These are phyloP conservation scores for Drosophila subpulchrella DNA, from an alignment of 1,140 invertebrate genomes.

Conservation along the genomic window DNA sequence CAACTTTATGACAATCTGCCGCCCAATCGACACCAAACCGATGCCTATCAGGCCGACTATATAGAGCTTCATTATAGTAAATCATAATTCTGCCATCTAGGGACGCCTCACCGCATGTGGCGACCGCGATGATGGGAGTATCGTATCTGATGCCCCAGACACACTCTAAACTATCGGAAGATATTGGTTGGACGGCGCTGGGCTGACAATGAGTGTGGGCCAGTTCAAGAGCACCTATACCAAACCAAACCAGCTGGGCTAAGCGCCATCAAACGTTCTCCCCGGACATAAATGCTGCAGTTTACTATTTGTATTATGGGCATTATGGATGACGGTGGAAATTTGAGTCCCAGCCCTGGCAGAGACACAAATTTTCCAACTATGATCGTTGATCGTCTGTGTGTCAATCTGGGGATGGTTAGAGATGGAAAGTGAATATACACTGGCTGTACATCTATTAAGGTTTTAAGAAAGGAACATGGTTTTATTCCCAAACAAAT, in stretches of 20 bases:
- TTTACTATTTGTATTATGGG: constrained; percentile 74
- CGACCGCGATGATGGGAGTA: constrained; percentile 31
- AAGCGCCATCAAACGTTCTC: constrained; percentile 66
- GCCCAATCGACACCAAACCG: constrained; percentile 43
- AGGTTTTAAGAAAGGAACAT: too few species aligned
- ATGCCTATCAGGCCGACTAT: constrained; percentile 71
- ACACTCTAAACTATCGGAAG: constrained; percentile 76
- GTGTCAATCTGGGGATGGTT: constrained; percentile 10
- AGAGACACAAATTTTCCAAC: constrained; percentile 52
- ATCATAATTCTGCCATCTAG: constrained; percentile 69
- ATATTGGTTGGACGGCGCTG: constrained; percentile 58
- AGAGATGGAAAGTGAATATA: constrained; percentile 20
- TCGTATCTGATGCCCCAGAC: constrained; percentile 38
- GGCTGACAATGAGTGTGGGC: constrained; percentile 66
- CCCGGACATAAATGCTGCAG: constrained; percentile 69
- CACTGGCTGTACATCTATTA: too few species aligned
- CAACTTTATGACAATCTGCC: constrained; percentile 66
- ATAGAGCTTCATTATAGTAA: constrained; percentile 80
- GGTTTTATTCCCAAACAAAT: too few species aligned
- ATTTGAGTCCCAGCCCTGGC: constrained; percentile 43
- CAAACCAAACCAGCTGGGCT: constrained; percentile 24
- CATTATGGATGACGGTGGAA: constrained; percentile 47
- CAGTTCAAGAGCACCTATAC: constrained; percentile 26
- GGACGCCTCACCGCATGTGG: constrained; percentile 58
- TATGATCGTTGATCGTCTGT: constrained; percentile 48